A percentile compares a stretch with the other conserved stretches of the same genome.
phyloP scores from a whole-genome alignment of 2,113 vertebrate species.

The Pterocles burchelli region DNA sequence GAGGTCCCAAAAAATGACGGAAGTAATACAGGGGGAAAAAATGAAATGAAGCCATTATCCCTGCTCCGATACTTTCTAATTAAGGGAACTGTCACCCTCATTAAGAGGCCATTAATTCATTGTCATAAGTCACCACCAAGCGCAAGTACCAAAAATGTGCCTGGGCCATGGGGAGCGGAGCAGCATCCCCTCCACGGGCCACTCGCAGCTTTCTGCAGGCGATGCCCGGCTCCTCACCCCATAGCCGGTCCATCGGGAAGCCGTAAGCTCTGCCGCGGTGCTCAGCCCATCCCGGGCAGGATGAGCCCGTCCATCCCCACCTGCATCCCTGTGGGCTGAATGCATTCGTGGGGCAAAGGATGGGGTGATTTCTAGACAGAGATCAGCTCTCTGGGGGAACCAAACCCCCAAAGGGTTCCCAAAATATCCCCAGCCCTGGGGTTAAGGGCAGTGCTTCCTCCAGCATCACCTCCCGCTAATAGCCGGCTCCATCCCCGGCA shows the following conservation, averaged over 20 bases:
- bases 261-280: rapidly evolving
- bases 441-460: neutral
- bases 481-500: neutral
- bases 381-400: neutral
- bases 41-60: conserved; percentile 39
- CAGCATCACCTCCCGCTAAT: neutral
- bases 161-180: neutral
- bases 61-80: conserved; percentile 47
- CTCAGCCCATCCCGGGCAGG: neutral
- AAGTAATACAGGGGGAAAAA: neutral
- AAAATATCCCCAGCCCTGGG: neutral
- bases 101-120: conserved; percentile 38
- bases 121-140: neutral
- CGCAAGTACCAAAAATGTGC: neutral
- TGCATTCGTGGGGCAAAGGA: neutral
- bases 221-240: neutral
- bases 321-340: neutral
- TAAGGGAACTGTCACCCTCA: conserved; percentile 51
- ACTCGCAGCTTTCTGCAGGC: rapidly evolving
- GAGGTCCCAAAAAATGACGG: neutral
- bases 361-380: neutral
- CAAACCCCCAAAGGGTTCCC: neutral
- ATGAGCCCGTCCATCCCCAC: neutral
- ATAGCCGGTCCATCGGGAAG: neutral
- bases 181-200: neutral